These are phyloP conservation scores for Montipora capricornis DNA, from an alignment of 64 coral and sea anemone species.

Conservation along the genomic window DNA sequence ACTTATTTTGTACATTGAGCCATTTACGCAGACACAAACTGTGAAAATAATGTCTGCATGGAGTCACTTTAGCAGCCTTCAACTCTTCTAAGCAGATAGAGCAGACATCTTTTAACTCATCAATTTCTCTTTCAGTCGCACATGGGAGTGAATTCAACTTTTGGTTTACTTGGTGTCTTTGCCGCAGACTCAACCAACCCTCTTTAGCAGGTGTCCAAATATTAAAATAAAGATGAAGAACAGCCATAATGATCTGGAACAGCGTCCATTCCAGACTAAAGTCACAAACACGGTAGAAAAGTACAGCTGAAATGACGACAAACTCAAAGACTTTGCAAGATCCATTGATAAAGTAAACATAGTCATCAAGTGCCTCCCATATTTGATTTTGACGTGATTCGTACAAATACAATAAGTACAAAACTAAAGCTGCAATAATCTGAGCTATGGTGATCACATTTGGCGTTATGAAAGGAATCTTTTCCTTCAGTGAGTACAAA, in stretches of 20 bases:
- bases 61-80: constrained; percentile 91
- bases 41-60: constrained; percentile 95
- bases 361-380: constrained; percentile 97
- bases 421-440: constrained; percentile 83
- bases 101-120: constrained; percentile 91
- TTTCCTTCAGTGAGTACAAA: constrained; percentile 90
- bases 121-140: constrained; percentile 89
- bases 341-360: constrained; percentile 98
- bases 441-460: constrained; percentile 99
- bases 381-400: constrained; percentile 89
- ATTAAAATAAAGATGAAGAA: constrained; percentile 96
- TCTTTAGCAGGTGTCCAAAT: constrained; percentile 97
- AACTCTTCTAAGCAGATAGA: constrained; percentile 96
- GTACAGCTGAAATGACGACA: constrained; percentile 91
- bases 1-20: constrained; percentile 97
- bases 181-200: constrained; percentile 89
- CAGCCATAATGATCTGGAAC: constrained; percentile 92
- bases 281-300: constrained; percentile 95
- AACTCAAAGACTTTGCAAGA: constrained; percentile 96
- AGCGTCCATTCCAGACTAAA: constrained; percentile 96
- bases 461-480: constrained; percentile 96
- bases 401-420: constrained; percentile 90
- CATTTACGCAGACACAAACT: constrained; percentile 91
- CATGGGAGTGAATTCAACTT: constrained; percentile 87
- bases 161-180: constrained; percentile 88